These are phyloP conservation scores for Ochotona princeps DNA, from an alignment of 2,113 vertebrate genomes.

Conservation along the genomic window DNA sequence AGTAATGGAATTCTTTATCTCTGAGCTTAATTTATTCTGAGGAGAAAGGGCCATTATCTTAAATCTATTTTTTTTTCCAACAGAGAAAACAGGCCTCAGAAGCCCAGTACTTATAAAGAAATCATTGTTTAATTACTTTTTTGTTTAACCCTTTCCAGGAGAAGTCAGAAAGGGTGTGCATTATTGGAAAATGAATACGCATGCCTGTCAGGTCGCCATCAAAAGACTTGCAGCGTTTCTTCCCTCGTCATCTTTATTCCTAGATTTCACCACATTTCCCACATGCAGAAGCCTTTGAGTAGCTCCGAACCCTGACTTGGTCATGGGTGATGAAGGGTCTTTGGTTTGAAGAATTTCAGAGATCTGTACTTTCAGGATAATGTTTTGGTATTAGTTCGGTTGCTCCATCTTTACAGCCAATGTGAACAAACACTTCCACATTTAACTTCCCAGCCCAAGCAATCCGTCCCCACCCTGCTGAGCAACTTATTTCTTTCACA, in stretches of 20 bases:
- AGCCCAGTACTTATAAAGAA: slow-evolving; percentile 84
- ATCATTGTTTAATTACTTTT: slow-evolving; percentile 85
- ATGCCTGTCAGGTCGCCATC: rapidly evolving
- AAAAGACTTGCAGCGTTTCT: background rate
- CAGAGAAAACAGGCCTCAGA: slow-evolving; percentile 82
- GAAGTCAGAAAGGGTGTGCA: background rate
- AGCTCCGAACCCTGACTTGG: background rate
- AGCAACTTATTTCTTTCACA: background rate
- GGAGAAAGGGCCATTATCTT: slow-evolving; percentile 89
- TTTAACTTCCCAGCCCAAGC: background rate
- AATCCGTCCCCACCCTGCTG: background rate
- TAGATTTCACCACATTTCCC: background rate
- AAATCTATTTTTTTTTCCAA: slow-evolving; percentile 84
- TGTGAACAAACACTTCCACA: background rate
- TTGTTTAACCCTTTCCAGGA: slow-evolving; percentile 78
- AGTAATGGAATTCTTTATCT: slow-evolving; percentile 89
- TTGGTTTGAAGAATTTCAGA: background rate
- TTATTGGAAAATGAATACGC: background rate
- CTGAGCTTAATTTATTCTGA: slow-evolving; percentile 89
- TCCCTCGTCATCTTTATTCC: rapidly evolving
- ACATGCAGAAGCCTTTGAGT: background rate
- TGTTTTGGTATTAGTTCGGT: background rate
- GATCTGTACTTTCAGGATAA: background rate
- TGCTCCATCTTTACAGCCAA: background rate
- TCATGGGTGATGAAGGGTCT: background rate